Evolutionary conservation across 2,113 vertebrate genomes (phyloP).

Genomic region (Thamnophis sirtalis): DNA sequence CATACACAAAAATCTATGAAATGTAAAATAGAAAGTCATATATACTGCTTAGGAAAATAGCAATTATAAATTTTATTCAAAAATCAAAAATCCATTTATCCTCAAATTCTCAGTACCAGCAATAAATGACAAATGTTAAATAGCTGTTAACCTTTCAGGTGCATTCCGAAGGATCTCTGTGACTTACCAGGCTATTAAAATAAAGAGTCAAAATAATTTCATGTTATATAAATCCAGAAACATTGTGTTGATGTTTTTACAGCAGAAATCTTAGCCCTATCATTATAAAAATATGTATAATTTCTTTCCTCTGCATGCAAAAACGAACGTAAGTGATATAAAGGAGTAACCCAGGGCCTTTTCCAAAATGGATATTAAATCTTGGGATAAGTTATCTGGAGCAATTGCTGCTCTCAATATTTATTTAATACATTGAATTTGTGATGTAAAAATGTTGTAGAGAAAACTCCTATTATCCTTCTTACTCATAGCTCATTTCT

Average conservation of each 20-base stretch:
- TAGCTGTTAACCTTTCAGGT: slow-evolving; percentile 22
- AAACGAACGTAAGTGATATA: background rate
- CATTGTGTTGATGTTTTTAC: background rate
- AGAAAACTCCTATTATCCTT: background rate
- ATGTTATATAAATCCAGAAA: background rate
- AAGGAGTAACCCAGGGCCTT: background rate
- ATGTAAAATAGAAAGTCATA: slow-evolving; percentile 41
- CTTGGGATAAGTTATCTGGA: background rate
- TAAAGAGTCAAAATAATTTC: background rate
- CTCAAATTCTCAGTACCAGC: slow-evolving; percentile 45
- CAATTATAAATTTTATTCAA: slow-evolving; percentile 45
- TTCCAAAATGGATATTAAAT: background rate
- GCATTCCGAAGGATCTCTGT: background rate
- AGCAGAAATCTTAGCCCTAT: background rate
- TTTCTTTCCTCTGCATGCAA: background rate
- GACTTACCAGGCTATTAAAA: background rate
- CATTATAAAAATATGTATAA: background rate
- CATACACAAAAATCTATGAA: slow-evolving; percentile 30
- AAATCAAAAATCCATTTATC: slow-evolving; percentile 36
- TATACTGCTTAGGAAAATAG: slow-evolving; percentile 45
- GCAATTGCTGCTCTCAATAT: background rate
- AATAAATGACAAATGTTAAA: slow-evolving; percentile 43
- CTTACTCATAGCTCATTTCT: background rate
- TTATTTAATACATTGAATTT: background rate
- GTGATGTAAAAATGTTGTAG: background rate